Percentiles rank a stretch among this genome's conserved stretches.
These are phyloP conservation scores for Hermodice carunculata DNA, from an alignment of 2,888 invertebrate species.

Conservation along the genomic window DNA sequence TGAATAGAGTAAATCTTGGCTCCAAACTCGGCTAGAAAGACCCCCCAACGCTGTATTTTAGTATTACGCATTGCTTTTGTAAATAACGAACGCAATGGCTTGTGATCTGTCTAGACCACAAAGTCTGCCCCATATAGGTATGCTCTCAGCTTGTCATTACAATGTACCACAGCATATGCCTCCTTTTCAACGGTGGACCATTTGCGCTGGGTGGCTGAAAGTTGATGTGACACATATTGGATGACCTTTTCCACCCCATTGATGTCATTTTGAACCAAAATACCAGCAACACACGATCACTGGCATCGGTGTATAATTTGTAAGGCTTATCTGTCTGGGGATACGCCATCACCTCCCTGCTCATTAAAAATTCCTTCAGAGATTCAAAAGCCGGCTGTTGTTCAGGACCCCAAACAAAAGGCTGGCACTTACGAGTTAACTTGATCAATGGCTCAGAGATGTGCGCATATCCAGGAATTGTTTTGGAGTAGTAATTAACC, in stretches of 20 bases:
- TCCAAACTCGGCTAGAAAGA: constrained; percentile 18
- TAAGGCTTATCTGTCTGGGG: constrained; percentile 4
- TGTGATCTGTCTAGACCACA: constrained; percentile 13
- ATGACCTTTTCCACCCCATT: constrained; percentile 5
- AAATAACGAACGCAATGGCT: constrained; percentile 10
- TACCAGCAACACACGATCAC: constrained; percentile 2
- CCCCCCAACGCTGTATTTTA: constrained; percentile 14
- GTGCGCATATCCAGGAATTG: constrained; percentile 13
- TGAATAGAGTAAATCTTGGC: background rate
- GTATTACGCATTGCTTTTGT: constrained; percentile 5
- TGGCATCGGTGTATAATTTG: constrained; percentile 6
- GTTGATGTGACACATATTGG: background rate
- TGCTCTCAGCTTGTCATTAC: background rate
- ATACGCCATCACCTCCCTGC: constrained; percentile 3
- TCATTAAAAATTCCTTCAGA: constrained; percentile 3
- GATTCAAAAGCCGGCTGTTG: constrained; percentile 3
- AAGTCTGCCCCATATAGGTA: constrained; percentile 12
- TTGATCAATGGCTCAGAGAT: constrained; percentile 12
- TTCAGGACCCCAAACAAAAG: background rate
- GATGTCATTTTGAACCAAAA: background rate
- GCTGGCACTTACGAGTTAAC: background rate
- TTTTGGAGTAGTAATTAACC: constrained; percentile 18
- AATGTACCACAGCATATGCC: constrained; percentile 2
- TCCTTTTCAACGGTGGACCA: constrained; percentile 18
- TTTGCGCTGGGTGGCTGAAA: background rate